Percentiles rank a stretch among this genome's conserved stretches.
Conservation (phyloP, 1,140 invertebrate species). For the Portunus trituberculatus region DNA sequence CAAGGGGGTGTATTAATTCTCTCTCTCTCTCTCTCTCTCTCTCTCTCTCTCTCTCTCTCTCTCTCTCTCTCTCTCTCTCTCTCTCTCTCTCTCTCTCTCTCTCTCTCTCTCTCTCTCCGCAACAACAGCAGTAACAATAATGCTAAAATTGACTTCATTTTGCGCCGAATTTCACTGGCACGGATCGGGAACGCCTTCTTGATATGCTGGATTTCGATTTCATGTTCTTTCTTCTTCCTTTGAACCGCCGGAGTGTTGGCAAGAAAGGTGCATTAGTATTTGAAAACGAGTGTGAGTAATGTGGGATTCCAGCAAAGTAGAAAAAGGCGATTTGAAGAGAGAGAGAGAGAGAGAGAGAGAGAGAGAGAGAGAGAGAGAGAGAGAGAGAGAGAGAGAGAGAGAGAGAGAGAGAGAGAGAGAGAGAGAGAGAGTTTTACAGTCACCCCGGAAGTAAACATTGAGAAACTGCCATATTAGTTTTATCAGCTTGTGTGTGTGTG, state of each 20-base stretch:
- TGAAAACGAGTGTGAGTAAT: neutral
- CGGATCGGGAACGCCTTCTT: neutral
- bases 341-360: neutral
- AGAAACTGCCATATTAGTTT: neutral
- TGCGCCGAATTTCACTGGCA: neutral
- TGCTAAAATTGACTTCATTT: neutral
- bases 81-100: neutral
- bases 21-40: neutral
- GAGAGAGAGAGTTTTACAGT: neutral
- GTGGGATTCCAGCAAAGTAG: neutral
- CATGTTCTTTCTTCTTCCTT: neutral
- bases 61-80: neutral
- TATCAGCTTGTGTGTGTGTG: neutral
- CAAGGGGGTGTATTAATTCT: neutral
- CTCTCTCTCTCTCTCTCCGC: neutral
- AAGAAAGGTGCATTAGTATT: neutral
- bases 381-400: constrained; percentile 5
- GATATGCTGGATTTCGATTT: too few relatives aligned
- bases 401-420: constrained; percentile 9
- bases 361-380: neutral
- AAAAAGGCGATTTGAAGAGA: neutral
- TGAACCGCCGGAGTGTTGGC: neutral
- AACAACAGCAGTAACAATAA: neutral
- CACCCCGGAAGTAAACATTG: neutral
- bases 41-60: neutral